phyloP scores from a whole-genome alignment of 2,113 vertebrate species.

The Polyodon spathula region DNA sequence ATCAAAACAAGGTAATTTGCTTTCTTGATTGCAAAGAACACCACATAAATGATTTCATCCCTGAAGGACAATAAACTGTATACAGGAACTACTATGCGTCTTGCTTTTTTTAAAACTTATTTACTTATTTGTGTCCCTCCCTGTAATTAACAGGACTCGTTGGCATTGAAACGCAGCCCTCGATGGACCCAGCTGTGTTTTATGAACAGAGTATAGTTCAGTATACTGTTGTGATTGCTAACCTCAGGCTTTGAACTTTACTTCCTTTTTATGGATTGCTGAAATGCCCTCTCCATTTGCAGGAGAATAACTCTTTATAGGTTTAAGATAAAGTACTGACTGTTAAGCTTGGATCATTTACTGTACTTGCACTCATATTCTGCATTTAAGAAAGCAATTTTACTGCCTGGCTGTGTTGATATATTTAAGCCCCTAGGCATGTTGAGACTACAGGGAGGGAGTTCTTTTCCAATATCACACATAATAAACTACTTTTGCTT shows the following conservation, averaged over 20 bases:
- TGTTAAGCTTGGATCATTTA: slow-evolving; percentile 40
- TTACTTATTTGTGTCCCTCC: slow-evolving; percentile 44
- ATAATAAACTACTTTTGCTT: slow-evolving; percentile 25
- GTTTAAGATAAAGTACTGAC: slow-evolving; percentile 47
- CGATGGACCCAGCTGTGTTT: no score
- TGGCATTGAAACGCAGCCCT: no score
- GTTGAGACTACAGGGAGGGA: slow-evolving; percentile 20
- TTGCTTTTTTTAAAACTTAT: no score
- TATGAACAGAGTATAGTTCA: slow-evolving; percentile 21
- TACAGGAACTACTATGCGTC: no score
- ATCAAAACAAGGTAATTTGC: no score
- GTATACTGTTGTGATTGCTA: slow-evolving; percentile 36
- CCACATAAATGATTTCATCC: no score
- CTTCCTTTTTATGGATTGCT: slow-evolving; percentile 52
- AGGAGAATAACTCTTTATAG: slow-evolving; percentile 61
- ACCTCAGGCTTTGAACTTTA: slow-evolving; percentile 62
- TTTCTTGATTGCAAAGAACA: no score
- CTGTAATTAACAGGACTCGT: no score
- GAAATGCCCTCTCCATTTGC: slow-evolving; percentile 54
- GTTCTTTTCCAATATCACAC: slow-evolving; percentile 30
- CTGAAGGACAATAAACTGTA: no score
- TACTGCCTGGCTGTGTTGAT: slow-evolving; percentile 35
- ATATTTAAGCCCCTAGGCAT: slow-evolving; percentile 36
- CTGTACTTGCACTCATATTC: slow-evolving; percentile 29
- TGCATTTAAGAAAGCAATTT: slow-evolving; percentile 26